Base-by-base conservation (phyloP, 2,797 vertebrate genomes). In the Cuniculus paca region DNA sequence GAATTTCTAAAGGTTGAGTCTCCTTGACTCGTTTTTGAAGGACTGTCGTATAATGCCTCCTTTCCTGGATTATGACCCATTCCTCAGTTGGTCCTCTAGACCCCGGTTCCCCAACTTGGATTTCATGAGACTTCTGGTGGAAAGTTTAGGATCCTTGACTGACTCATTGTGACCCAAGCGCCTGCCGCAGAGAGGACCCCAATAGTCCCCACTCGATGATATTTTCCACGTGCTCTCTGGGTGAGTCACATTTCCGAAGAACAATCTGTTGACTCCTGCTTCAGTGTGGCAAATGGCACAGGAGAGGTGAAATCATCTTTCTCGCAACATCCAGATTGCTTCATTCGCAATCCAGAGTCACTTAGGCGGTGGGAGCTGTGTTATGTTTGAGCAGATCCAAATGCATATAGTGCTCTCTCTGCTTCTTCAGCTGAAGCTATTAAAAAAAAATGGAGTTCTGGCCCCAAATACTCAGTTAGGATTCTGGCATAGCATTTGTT, bases 131-230 rank as follows among this genome's bases (percentile, higher is more conserved):
- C 45, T 20, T 50, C 17, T 17, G 20, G 45, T 36, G 10, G 36
- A 4, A 6, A 24, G 20, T 42, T 39, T 22, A 72, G 70, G 39
- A 26, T 42, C 22, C 39, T 42, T 72, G 39, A 42, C 2, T 42
- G 20, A 74, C 24, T 28, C 24, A 31, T 17, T 31, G 72, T 45
- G 72, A 28, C 3, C 24, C 6, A 2, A 48, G 72, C 26, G 13
- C 42, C 42, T 75, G 42, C 26, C 26, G 17, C 28, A 48, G 6
- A 8, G 13, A 48, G 13, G 12, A 26, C 13, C 24, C 72, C 42
- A 20, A 42, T 58, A 8, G 5, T 5, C 31, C 0, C 0, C 20
- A 13, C 5, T 0, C 11, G 3, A 4, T 0, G 9, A 6, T 3
- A 16, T 9, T 42, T 31, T 85, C 54, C 0, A 0, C 14, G 26